Evolutionary conservation across 1,140 invertebrate genomes (phyloP).

Genomic region (Drosophila malerkotliana): DNA sequence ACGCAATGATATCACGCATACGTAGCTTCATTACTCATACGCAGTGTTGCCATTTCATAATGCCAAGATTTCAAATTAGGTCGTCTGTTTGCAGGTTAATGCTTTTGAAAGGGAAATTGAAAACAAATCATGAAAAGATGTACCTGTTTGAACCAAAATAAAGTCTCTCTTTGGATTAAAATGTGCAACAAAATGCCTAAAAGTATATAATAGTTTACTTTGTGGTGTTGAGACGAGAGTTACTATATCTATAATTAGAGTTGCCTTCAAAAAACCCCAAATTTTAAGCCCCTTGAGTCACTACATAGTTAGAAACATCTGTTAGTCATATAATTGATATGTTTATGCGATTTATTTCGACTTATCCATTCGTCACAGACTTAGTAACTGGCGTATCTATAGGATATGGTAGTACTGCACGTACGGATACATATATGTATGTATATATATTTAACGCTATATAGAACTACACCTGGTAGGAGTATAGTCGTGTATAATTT

Average conservation of each 20-base stretch:
- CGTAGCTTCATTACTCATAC: conserved; percentile 2
- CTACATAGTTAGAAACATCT: not conserved
- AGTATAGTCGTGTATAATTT: conserved; percentile 29
- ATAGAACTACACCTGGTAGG: conserved; percentile 12
- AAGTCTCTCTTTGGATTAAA: not conserved
- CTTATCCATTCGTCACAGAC: conserved; percentile 28
- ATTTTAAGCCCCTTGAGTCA: not conserved
- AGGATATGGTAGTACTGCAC: conserved; percentile 6
- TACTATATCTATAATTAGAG: no score
- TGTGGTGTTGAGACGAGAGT: not conserved
- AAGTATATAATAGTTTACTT: not conserved
- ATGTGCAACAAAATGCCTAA: not conserved
- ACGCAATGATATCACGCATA: not conserved
- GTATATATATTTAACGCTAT: conserved; percentile 12
- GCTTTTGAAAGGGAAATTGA: not conserved
- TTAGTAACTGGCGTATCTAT: conserved; percentile 15
- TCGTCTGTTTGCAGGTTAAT: not conserved
- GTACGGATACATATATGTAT: conserved; percentile 3
- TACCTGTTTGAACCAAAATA: not conserved
- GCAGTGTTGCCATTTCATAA: conserved; percentile 3
- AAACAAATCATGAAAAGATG: not conserved
- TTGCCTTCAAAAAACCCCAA: not conserved
- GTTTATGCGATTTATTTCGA: conserved; percentile 47
- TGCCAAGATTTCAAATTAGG: not conserved
- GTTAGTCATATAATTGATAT: conserved; percentile 24